Conservation (phyloP, 2,113 vertebrate species). For the Ammodytes dubius region DNA sequence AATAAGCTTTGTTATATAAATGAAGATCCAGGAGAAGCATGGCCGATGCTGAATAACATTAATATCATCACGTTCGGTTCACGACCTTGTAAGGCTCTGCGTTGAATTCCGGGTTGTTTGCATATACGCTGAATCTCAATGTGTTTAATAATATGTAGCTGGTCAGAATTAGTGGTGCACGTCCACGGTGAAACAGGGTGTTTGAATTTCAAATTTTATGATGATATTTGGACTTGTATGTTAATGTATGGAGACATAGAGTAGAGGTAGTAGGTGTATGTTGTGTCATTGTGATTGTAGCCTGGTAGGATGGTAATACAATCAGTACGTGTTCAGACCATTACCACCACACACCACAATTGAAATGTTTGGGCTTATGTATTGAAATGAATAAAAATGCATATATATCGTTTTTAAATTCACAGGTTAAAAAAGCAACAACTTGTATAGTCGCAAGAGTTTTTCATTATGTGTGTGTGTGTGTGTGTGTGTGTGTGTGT, state of each 20-base stretch:
- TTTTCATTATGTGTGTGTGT: too few relatives aligned
- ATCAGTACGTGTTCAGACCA: not conserved
- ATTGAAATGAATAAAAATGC: not conserved
- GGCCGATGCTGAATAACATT: not conserved
- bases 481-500: too few relatives aligned
- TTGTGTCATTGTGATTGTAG: conserved; percentile 6
- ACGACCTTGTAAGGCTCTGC: not conserved
- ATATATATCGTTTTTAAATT: too few relatives aligned
- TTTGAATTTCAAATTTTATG: conserved; percentile 15
- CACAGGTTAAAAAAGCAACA: too few relatives aligned
- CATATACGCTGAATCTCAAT: not conserved
- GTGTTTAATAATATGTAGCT: not conserved
- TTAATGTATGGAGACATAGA: not conserved
- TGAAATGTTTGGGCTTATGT: not conserved
- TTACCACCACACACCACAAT: too few relatives aligned
- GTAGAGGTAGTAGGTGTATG: not conserved
- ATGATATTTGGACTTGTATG: not conserved
- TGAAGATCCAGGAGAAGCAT: not conserved
- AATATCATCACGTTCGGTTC: not conserved
- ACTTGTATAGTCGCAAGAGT: not conserved
- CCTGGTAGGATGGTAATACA: not conserved
- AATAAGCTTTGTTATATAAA: not conserved
- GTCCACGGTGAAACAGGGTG: not conserved
- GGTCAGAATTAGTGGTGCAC: not conserved
- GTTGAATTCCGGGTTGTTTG: not conserved